phyloP scores from a whole-genome alignment of 2,113 vertebrate genomes.

The Athene noctua region DNA sequence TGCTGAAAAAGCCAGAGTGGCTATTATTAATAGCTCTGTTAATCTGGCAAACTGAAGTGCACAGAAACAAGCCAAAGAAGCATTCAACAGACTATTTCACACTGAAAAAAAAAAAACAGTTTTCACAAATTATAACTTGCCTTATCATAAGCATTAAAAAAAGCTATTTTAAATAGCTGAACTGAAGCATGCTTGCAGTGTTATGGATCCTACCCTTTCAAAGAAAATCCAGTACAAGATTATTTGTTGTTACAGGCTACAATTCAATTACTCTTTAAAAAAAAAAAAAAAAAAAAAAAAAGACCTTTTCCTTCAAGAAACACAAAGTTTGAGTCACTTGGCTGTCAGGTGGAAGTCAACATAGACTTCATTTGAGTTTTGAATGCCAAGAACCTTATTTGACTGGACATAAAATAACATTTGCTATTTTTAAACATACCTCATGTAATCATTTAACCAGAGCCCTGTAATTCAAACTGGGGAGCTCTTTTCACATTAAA shows the following conservation, averaged over 20 bases:
- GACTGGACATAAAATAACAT: constrained; percentile 47
- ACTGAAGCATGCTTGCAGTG: constrained; percentile 4
- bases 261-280: neutral
- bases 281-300: neutral
- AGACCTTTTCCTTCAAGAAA: constrained; percentile 27
- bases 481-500: constrained; percentile 19
- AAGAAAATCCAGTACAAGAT: constrained; percentile 14
- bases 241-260: neutral
- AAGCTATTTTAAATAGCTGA: neutral
- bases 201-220: neutral
- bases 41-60: constrained; percentile 56
- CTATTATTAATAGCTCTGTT: constrained; percentile 54
- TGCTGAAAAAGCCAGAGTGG: constrained; percentile 27
- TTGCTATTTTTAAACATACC: constrained; percentile 54
- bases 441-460: constrained; percentile 37
- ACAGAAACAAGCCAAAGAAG: constrained; percentile 16
- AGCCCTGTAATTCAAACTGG: constrained; percentile 35
- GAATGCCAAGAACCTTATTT: constrained; percentile 44
- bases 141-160: neutral
- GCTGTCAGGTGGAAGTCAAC: constrained; percentile 50
- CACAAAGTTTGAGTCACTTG: neutral
- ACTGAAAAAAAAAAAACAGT: constrained; percentile 17
- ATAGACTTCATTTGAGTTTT: neutral
- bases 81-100: constrained; percentile 37
- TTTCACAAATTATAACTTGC: constrained; percentile 42